These are phyloP conservation scores for Sebastes hubbsi DNA, from an alignment of 2,797 vertebrate genomes.

Conservation along the genomic window DNA sequence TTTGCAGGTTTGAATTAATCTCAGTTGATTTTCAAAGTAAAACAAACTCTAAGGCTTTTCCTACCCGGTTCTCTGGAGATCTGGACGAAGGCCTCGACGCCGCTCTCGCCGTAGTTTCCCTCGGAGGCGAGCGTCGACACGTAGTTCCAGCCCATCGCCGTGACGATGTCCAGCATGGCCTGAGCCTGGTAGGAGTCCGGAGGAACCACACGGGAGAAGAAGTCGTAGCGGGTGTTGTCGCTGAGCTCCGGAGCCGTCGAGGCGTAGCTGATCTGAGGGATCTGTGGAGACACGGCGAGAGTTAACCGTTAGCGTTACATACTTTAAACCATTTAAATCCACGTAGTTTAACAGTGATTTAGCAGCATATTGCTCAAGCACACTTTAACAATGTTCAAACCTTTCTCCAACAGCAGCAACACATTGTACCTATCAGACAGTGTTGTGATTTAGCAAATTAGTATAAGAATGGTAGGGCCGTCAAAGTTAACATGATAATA, in stretches of 20 bases:
- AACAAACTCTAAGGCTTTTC: conserved; percentile 28
- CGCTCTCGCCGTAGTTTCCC: conserved; percentile 96
- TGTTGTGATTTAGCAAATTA: not conserved
- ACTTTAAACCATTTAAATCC: not conserved
- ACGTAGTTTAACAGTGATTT: not conserved
- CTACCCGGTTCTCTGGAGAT: conserved; percentile 93
- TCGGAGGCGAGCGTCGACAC: conserved; percentile 95
- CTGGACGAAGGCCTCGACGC: conserved; percentile 95
- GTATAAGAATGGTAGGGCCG: too few relatives aligned
- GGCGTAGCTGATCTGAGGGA: conserved; percentile 99
- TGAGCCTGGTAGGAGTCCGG: conserved; percentile 97
- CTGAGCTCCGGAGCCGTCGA: conserved; percentile 97
- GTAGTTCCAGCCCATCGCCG: conserved; percentile 94
- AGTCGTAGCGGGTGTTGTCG: conserved; percentile 96
- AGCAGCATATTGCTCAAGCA: not conserved
- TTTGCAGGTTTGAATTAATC: not conserved
- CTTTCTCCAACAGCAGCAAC: not conserved
- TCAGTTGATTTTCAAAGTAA: not conserved
- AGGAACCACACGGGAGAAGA: conserved; percentile 95
- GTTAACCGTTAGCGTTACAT: not conserved
- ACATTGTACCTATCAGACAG: not conserved
- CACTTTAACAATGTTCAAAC: not conserved
- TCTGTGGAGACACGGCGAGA: conserved; percentile 79
- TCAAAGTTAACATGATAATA: too few relatives aligned
- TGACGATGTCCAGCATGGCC: conserved; percentile 97